Percentiles rank a stretch among this genome's conserved stretches.
These are phyloP conservation scores for Cotesia typhae DNA, from an alignment of 1,140 invertebrate genomes.

Conservation along the genomic window DNA sequence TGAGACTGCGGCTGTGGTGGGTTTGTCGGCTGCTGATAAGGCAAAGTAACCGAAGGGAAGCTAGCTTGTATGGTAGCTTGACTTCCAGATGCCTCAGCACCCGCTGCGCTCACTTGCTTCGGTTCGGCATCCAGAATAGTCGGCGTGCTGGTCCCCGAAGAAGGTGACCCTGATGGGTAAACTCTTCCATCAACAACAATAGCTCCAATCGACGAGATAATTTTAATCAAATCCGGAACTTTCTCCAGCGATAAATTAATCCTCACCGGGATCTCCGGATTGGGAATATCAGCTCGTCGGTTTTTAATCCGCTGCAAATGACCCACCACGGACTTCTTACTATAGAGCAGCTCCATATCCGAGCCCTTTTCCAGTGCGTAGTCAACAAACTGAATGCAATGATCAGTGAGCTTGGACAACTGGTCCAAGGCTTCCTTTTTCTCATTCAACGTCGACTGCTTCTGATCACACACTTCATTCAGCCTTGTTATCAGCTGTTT, in stretches of 20 bases:
- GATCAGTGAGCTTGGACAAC: slow-evolving; percentile 82
- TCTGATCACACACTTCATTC: slow-evolving; percentile 84
- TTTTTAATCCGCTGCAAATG: slow-evolving; percentile 83
- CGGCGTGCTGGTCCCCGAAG: slow-evolving; percentile 55
- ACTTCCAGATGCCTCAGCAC: slow-evolving; percentile 51
- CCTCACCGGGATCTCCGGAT: slow-evolving; percentile 83
- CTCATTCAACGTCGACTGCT: slow-evolving; percentile 82
- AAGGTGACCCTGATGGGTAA: slow-evolving; percentile 65
- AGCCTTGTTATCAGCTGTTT: slow-evolving; percentile 82
- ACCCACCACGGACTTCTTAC: slow-evolving; percentile 76
- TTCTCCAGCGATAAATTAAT: slow-evolving; percentile 80
- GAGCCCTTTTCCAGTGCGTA: slow-evolving; percentile 80
- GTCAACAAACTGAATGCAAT: slow-evolving; percentile 85
- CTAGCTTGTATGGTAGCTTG: slow-evolving; percentile 41
- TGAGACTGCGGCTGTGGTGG: slow-evolving; percentile 28
- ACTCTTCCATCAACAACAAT: slow-evolving; percentile 81
- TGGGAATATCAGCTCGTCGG: slow-evolving; percentile 81
- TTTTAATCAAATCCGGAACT: slow-evolving; percentile 79
- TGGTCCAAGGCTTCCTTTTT: slow-evolving; percentile 83
- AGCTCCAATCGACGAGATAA: slow-evolving; percentile 76
- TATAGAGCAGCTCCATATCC: slow-evolving; percentile 84
- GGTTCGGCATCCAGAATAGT: slow-evolving; percentile 51
- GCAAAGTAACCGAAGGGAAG: background rate
- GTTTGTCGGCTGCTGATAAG: background rate
- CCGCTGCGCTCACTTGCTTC: slow-evolving; percentile 58